These are phyloP conservation scores for Muntiacus muntjak DNA, from an alignment of 2,113 vertebrate genomes.

Conservation along the genomic window DNA sequence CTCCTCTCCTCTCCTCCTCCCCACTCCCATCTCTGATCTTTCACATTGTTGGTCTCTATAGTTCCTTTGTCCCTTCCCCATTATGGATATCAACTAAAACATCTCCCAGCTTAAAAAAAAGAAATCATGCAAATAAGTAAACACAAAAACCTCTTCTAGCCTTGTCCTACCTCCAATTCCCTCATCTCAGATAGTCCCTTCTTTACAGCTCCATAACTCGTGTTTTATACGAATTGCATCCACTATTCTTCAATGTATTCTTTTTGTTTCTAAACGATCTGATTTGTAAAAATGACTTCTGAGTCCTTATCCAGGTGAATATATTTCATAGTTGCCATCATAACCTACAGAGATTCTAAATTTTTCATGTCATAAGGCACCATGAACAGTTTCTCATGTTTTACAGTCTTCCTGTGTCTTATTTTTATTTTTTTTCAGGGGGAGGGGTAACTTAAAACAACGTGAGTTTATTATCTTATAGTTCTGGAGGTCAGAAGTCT, in stretches of 20 bases:
- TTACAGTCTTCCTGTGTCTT: background rate
- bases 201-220: background rate
- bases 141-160: background rate
- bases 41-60: background rate
- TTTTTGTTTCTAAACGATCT: background rate
- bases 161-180: background rate
- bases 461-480: background rate
- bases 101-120: background rate
- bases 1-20: background rate
- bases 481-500: background rate
- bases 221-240: background rate
- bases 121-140: background rate
- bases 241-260: background rate
- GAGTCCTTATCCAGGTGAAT: background rate
- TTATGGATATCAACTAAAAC: background rate
- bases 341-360: no score
- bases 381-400: background rate
- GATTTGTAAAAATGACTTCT: background rate
- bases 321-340: background rate
- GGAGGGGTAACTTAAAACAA: background rate
- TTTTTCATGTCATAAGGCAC: background rate
- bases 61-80: background rate
- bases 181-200: background rate
- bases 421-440: background rate
- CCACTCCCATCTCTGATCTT: background rate